A percentile compares a stretch with the other conserved stretches of the same genome.
phyloP scores from a whole-genome alignment of 2,888 invertebrate genomes.

The Catocala fraxini region DNA sequence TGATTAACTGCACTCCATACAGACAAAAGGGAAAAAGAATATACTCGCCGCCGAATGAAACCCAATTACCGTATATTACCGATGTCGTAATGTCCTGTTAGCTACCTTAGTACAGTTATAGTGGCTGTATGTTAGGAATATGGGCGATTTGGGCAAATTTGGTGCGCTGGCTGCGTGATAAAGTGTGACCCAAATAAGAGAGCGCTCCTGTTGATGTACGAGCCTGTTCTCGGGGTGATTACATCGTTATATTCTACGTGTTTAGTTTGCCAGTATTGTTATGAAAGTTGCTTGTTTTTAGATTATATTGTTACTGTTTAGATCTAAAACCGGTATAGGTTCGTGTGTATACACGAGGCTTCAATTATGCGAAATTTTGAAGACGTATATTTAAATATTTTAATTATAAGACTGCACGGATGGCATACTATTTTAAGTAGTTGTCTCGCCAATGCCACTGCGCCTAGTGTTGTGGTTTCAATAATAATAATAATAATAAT shows the following conservation, averaged over 20 bases:
- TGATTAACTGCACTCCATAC: constrained; percentile 22
- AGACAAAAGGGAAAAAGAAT: constrained; percentile 38
- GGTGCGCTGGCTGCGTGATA: constrained; percentile 39
- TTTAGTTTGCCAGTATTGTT: constrained; percentile 12
- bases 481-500: too few relatives aligned
- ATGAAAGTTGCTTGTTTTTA: constrained; percentile 9
- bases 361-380: too few relatives aligned
- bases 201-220: constrained; percentile 26
- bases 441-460: too few relatives aligned
- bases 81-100: constrained; percentile 39
- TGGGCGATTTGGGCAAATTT: constrained; percentile 44
- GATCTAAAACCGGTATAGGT: background rate
- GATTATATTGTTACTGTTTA: background rate
- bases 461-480: too few relatives aligned
- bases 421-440: too few relatives aligned
- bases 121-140: constrained; percentile 45
- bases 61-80: constrained; percentile 47
- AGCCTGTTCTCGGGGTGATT: constrained; percentile 16
- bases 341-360: too few relatives aligned
- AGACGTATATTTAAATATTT: too few relatives aligned
- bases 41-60: constrained; percentile 24
- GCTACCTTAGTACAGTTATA: constrained; percentile 42
- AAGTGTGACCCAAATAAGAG: constrained; percentile 42
- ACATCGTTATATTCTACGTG: constrained; percentile 17
- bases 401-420: too few relatives aligned